A percentile compares a stretch with the other conserved stretches of the same genome.
Conservation (phyloP, 1,140 invertebrate genomes). For the Drosophila funebris region DNA sequence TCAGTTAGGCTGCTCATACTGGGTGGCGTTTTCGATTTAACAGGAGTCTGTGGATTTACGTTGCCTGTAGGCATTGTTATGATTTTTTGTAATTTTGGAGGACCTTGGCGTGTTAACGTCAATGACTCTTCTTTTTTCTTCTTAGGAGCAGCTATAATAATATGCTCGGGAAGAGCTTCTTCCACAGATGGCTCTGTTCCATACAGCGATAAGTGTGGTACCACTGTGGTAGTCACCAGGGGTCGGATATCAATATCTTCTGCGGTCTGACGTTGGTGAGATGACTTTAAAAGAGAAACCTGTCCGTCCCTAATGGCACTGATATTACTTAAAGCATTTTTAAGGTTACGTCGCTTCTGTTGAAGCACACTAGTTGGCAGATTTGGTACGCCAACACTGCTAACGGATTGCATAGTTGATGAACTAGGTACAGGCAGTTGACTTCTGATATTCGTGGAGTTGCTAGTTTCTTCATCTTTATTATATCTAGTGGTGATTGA, state of each 20-base stretch:
- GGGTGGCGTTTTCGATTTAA: constrained; percentile 25
- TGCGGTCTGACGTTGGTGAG: constrained; percentile 36
- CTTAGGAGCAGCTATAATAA: constrained; percentile 78
- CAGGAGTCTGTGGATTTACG: not conserved
- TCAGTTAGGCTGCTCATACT: constrained; percentile 64
- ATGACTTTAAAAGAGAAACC: constrained; percentile 67
- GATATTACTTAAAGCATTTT: constrained; percentile 69
- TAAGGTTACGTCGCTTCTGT: constrained; percentile 74
- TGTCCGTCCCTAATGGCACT: constrained; percentile 71
- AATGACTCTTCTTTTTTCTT: constrained; percentile 57
- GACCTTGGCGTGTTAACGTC: not conserved
- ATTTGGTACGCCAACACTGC: constrained; percentile 38
- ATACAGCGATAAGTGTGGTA: constrained; percentile 53
- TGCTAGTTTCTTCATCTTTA: not conserved
- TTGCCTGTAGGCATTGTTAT: not conserved
- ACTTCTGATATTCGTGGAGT: not conserved
- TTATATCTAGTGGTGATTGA: not conserved
- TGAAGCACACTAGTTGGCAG: constrained; percentile 61
- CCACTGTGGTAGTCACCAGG: constrained; percentile 56
- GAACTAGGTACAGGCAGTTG: not conserved
- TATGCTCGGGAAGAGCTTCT: constrained; percentile 69
- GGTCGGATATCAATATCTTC: constrained; percentile 37
- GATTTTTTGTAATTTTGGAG: constrained; percentile 35
- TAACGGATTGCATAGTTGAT: not conserved
- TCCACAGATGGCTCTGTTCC: constrained; percentile 59